Evolutionary conservation across 2,888 invertebrate genomes (phyloP).

Genomic region (Cephalotes varians): DNA sequence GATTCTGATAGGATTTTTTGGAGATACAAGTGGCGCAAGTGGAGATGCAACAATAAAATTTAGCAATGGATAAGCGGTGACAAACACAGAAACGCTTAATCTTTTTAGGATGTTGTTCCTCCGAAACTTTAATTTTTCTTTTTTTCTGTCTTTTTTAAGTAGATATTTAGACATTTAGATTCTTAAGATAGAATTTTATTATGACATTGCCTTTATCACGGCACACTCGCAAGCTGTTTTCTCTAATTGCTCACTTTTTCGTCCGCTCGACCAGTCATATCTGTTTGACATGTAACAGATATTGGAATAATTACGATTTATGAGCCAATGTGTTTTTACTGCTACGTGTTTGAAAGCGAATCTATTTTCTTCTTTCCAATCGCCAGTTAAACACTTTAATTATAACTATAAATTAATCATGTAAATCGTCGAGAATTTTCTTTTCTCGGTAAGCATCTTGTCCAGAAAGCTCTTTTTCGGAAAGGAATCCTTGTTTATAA

Average conservation of each 20-base stretch:
- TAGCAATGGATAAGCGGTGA: neutral
- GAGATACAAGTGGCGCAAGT: neutral
- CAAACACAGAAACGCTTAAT: neutral
- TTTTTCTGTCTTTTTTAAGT: too few species aligned
- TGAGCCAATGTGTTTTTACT: neutral
- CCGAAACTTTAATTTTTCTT: neutral
- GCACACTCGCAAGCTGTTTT: neutral
- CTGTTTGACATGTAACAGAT: neutral
- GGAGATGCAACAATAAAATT: neutral
- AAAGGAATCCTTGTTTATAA: neutral
- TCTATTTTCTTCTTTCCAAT: neutral
- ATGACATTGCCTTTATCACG: neutral
- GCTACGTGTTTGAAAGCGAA: neutral
- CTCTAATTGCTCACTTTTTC: slow-evolving; percentile 12
- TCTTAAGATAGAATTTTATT: neutral
- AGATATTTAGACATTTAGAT: too few species aligned
- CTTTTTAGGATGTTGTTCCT: neutral
- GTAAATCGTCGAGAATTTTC: neutral
- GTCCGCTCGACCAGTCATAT: neutral
- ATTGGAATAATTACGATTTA: neutral
- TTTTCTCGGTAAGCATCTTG: too few species aligned
- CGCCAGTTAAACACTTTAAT: neutral
- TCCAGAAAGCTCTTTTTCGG: neutral
- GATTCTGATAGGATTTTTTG: neutral
- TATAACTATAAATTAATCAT: too few species aligned